Conservation (phyloP, 1,140 invertebrate species). For the Heliconius himera region DNA sequence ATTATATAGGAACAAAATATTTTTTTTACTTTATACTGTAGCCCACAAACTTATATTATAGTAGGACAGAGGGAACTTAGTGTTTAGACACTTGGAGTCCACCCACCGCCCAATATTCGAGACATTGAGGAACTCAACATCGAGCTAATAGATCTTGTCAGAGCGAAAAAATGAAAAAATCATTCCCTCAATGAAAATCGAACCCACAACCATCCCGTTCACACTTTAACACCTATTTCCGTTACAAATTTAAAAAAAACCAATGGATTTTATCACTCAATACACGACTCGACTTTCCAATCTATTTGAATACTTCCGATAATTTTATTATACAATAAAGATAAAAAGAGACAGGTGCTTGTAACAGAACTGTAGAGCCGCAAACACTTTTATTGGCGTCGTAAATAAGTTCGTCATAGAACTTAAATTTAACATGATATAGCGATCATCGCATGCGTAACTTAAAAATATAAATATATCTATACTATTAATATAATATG, state of each 20-base stretch:
- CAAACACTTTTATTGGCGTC: constrained; percentile 72
- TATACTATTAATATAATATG: no score
- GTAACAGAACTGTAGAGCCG: constrained; percentile 57
- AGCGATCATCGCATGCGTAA: constrained; percentile 64
- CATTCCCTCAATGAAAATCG: no score
- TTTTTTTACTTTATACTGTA: no score
- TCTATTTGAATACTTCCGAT: constrained; percentile 50
- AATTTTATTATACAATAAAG: constrained; percentile 53
- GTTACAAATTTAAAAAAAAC: not conserved
- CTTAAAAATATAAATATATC: constrained; percentile 57
- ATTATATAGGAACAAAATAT: no score
- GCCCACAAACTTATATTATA: no score
- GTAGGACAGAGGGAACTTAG: no score
- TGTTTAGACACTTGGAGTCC: no score
- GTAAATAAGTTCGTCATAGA: constrained; percentile 56
- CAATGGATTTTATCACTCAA: constrained; percentile 13
- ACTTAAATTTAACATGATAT: constrained; percentile 42
- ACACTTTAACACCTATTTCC: not conserved
- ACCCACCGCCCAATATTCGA: no score
- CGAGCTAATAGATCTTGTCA: no score
- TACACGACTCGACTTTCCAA: constrained; percentile 21
- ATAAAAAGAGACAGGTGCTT: constrained; percentile 63
- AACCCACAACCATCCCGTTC: no score
- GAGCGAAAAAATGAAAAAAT: no score
- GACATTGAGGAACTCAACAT: no score